Evolutionary conservation across 2,113 vertebrate genomes (phyloP), one percentile per base, ranked within the genome.

Genomic region (Syngnathoides biaculeatus): DNA sequence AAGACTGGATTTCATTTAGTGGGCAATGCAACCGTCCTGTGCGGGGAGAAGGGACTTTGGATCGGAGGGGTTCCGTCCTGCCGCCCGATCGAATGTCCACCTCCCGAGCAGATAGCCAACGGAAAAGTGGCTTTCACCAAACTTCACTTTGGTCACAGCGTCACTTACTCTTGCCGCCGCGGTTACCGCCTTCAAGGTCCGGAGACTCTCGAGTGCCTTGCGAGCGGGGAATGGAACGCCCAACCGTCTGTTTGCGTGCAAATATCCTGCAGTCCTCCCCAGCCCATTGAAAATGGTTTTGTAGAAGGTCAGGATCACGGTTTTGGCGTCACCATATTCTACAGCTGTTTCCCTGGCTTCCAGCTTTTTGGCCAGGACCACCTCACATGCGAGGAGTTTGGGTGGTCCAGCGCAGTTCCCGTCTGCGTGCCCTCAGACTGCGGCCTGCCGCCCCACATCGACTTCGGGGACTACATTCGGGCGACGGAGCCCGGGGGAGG

Each of bases 241-340:
- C 86, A 90, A 0, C 76, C 84, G 27, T 96, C 97, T 0, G 81
- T 84, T 15, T 99, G 97, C 71, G 88, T 79, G 73, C 93, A 93
- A 65, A 94, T 99, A 79, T 92, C 90, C 63, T 99, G 97, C 84
- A 86, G 87, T 0, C 91, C 93, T 20, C 97, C 97, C 38, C 92
- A 93, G 26, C 93, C 95, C 26, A 94, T 99, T 8, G 94, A 96
- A 57, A 97, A 95, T 26, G 97, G 97, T 1, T 98, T 99, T 48
- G 96, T 99, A 10, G 97, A 99, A 85, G 97, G 97, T 26, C 93
- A 92, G n/a, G 96, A 98, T 85, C 93, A 96, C 43, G 95, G 93
- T 77, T 98, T 93, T 0, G 97, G 97, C 0, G 94, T 95, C 50
- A 95, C 97, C 78, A 95, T 99, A n/a, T 98, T 98, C 86, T 99